Percentiles rank a stretch among this genome's conserved stretches.
phyloP scores from a whole-genome alignment of 1,140 invertebrate species.

The Ceratosolen solmsi region DNA sequence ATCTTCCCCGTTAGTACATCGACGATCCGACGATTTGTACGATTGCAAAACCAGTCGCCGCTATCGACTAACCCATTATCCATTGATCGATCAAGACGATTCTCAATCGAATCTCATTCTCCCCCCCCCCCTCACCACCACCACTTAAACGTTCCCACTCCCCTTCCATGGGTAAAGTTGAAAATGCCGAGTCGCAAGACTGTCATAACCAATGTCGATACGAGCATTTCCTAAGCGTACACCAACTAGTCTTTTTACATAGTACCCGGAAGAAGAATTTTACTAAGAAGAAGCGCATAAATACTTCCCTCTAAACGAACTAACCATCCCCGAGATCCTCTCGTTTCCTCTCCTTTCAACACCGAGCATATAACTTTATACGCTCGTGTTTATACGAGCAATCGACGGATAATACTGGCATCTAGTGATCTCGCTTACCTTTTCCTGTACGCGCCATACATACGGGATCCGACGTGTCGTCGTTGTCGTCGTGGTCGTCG shows the following conservation, averaged over 20 bases:
- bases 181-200: too few relatives aligned
- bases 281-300: slow-evolving; percentile 22
- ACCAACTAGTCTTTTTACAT: not conserved
- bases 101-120: too few relatives aligned
- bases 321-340: not conserved
- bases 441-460: slow-evolving; percentile 18
- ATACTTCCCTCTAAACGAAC: slow-evolving; percentile 20
- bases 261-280: slow-evolving; percentile 22
- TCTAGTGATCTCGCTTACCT: slow-evolving; percentile 3
- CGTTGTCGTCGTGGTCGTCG: not conserved
- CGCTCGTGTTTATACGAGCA: slow-evolving; percentile 19
- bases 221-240: too few relatives aligned
- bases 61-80: too few relatives aligned
- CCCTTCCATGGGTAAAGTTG: too few relatives aligned
- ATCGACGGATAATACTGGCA: not conserved
- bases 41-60: too few relatives aligned
- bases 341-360: slow-evolving; percentile 17
- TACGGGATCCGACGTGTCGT: not conserved
- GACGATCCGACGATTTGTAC: too few relatives aligned
- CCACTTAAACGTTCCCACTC: too few relatives aligned
- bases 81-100: too few relatives aligned
- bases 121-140: too few relatives aligned
- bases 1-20: too few relatives aligned
- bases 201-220: too few relatives aligned
- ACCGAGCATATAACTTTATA: slow-evolving; percentile 15